Evolutionary conservation across 2,113 vertebrate species (phyloP), one percentile per base, ranked within the genome.

Genomic region (Dipodomys spectabilis): DNA sequence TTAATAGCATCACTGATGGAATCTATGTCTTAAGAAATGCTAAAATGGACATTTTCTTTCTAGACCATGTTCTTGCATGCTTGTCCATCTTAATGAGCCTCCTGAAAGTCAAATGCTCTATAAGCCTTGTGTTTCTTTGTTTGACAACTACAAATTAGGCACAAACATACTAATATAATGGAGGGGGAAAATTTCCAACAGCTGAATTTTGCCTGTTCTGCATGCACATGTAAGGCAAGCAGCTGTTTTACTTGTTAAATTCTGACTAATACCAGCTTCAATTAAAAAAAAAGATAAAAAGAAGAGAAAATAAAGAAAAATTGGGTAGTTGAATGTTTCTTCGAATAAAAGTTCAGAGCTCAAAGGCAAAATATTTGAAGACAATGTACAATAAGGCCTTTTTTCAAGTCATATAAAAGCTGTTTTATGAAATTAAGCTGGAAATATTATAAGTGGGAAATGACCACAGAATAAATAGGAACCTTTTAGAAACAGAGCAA

Each of bases 391-490:
- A 98, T 97, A 98, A 97, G 96, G 96, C 74, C 49, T 97, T 94
- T 97, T 96, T 96, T 97, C 96, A 90, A 97, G 93, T 96, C 96
- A 94, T 97, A 98, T 98, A 98, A 98, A 98, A 98, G 96, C 97
- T 98, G 95, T 98, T 98, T 98, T 98, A 98, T 98, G 97, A 98
- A 98, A 98, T 98, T 98, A 98, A 98, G 96, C 97, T 98, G 98
- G 98, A 98, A 98, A 98, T 98, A 98, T 97, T 97, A 68, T 98
- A 98, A 98, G 98, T 98, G 97, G 97, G 97, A 98, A 98, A 98
- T 98, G 98, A 98, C 98, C 98, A 98, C 98, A 98, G 98, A 98
- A 98, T 98, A 98, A 98, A 98, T 98, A 98, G 97, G 97, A 98
- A 97, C 96, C 97, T 98, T 98, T 98, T 98, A 98, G 97, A 98